These are phyloP conservation scores for Tinea semifulvella DNA, from an alignment of 2,888 invertebrate species.

Conservation along the genomic window DNA sequence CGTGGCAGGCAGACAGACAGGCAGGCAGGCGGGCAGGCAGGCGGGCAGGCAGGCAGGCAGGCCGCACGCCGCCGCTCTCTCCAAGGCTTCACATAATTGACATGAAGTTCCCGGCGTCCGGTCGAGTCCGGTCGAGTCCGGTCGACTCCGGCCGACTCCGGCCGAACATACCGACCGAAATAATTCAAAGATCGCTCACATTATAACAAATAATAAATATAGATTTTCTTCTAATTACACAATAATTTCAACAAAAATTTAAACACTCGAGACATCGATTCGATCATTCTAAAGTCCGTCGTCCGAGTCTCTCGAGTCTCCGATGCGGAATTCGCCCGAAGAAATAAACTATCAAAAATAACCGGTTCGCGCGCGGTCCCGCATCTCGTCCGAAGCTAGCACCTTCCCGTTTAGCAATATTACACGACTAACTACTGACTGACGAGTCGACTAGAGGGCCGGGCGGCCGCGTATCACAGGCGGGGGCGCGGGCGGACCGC, in stretches of 20 bases:
- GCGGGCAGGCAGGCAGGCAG: not conserved
- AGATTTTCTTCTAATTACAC: conserved; percentile 61
- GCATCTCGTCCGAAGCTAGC: conserved; percentile 66
- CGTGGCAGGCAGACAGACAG: conserved; percentile 1
- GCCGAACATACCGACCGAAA: conserved; percentile 63
- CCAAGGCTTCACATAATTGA: conserved; percentile 10
- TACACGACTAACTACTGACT: conserved; percentile 64
- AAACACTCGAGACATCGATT: conserved; percentile 48
- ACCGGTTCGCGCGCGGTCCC: conserved; percentile 63
- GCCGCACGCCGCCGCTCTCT: not conserved
- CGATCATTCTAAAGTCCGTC: conserved; percentile 38
- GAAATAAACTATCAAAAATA: conserved; percentile 67
- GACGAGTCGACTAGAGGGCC: conserved; percentile 37
- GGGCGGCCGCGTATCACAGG: conserved; percentile 45
- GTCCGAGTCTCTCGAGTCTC: conserved; percentile 57
- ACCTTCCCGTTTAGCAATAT: conserved; percentile 63
- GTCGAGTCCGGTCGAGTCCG: conserved; percentile 23
- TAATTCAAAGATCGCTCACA: conserved; percentile 59
- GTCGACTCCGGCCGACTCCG: conserved; percentile 22
- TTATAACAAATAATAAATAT: conserved; percentile 62
- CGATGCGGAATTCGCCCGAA: conserved; percentile 62
- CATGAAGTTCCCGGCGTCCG: not conserved
- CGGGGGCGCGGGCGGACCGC: conserved; percentile 52
- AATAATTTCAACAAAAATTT: conserved; percentile 66
- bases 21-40: too few relatives aligned